A percentile compares a stretch with the other conserved stretches of the same genome.
Evolutionary conservation across 1,140 invertebrate species (phyloP).

Genomic region (Neomicropteryx cornuta): DNA sequence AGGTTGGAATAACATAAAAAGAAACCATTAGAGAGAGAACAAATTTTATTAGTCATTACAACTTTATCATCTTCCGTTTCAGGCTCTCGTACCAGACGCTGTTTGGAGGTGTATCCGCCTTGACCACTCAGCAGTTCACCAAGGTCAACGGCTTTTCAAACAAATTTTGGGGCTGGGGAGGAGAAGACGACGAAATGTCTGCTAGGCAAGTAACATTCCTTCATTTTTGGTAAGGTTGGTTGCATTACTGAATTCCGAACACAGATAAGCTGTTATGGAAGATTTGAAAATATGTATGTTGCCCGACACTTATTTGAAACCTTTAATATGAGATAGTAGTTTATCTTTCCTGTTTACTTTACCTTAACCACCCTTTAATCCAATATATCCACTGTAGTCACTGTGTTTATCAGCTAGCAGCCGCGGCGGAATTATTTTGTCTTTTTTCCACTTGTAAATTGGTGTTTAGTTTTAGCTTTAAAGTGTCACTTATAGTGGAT

Average conservation of each 20-base stretch:
- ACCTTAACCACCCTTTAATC: no score
- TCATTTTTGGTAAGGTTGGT: conserved; percentile 3
- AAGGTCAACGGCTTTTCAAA: conserved; percentile 86
- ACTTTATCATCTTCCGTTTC: no score
- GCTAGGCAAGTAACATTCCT: conserved; percentile 50
- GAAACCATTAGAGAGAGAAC: no score
- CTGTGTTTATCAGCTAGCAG: no score
- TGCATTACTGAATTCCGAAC: neutral
- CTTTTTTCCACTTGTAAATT: no score
- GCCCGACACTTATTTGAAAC: neutral
- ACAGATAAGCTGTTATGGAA: neutral
- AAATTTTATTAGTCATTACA: no score
- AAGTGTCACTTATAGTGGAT: no score
- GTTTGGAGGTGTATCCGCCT: conserved; percentile 82
- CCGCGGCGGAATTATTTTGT: no score
- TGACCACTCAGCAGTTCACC: conserved; percentile 70
- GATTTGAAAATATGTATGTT: neutral
- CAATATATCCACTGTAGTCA: no score
- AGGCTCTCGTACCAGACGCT: conserved; percentile 82
- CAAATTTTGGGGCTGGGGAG: conserved; percentile 88
- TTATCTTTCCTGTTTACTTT: neutral
- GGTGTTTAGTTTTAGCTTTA: no score
- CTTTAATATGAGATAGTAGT: neutral
- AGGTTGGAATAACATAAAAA: no score
- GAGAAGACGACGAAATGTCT: conserved; percentile 88